phyloP scores from a whole-genome alignment of 2,797 vertebrate species.

The Masticophis lateralis region DNA sequence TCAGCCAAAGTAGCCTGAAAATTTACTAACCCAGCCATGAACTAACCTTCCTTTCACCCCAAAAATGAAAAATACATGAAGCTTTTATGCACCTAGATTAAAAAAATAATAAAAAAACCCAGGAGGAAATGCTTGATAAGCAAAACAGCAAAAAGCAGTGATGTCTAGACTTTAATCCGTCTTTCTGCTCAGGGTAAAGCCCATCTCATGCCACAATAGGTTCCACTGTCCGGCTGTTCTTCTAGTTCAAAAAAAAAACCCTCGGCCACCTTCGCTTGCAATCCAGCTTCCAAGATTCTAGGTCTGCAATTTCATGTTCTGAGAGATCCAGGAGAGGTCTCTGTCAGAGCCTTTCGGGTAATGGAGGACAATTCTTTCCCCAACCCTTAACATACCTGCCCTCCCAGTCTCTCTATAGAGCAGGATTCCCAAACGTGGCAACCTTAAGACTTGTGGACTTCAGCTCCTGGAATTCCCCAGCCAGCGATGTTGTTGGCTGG shows the following conservation, averaged over 20 bases:
- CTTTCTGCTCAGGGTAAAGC: not conserved
- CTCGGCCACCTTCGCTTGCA: not conserved
- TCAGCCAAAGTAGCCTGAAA: constrained; percentile 53
- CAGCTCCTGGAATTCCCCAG: too few species aligned
- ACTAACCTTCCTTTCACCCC: fast-evolving
- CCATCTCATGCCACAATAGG: not conserved
- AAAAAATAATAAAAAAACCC: not conserved
- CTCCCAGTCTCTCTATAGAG: not conserved
- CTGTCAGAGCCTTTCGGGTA: not conserved
- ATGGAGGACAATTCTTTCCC: not conserved
- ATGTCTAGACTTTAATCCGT: not conserved
- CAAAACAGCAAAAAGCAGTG: not conserved
- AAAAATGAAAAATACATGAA: not conserved
- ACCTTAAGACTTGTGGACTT: too few species aligned
- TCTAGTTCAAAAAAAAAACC: not conserved
- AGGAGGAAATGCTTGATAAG: not conserved
- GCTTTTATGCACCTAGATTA: not conserved
- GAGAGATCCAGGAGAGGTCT: not conserved
- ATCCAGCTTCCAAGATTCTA: not conserved
- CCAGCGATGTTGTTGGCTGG: too few species aligned
- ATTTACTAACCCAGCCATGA: constrained; percentile 53
- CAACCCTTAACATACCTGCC: not conserved
- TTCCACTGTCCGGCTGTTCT: not conserved
- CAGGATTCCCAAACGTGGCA: too few species aligned
- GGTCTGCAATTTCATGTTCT: not conserved